Evolutionary conservation across 2,888 invertebrate genomes (phyloP).

Genomic region (Leptinotarsa tumamoca): DNA sequence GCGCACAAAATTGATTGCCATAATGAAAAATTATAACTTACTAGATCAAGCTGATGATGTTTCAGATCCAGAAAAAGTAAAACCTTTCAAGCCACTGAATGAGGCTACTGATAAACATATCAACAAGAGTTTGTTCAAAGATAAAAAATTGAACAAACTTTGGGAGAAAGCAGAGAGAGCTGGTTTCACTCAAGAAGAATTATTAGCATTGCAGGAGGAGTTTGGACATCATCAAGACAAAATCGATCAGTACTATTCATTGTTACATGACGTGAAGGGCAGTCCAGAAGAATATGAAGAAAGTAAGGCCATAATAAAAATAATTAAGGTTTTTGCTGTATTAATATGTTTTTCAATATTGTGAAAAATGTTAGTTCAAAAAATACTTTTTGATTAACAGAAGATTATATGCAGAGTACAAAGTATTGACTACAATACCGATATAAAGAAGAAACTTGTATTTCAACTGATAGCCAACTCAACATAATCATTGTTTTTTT

Average conservation of each 20-base stretch:
- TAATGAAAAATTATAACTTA: constrained; percentile 85
- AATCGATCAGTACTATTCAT: constrained; percentile 87
- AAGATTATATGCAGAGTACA: no score
- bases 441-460: no score
- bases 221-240: constrained; percentile 93
- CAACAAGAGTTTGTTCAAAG: constrained; percentile 85
- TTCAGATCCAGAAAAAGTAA: constrained; percentile 71
- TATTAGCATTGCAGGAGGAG: constrained; percentile 86
- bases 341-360: neutral
- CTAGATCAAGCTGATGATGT: constrained; percentile 83
- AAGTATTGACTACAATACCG: no score
- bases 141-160: constrained; percentile 88
- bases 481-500: no score
- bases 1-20: constrained; percentile 82
- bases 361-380: no score
- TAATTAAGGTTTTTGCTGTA: constrained; percentile 23
- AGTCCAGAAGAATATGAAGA: constrained; percentile 73
- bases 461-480: no score
- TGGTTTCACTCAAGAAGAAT: constrained; percentile 88
- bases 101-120: constrained; percentile 72
- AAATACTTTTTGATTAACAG: no score
- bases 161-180: constrained; percentile 91
- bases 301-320: constrained; percentile 69
- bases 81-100: constrained; percentile 69
- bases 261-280: constrained; percentile 78